phyloP scores from a whole-genome alignment of 2,888 invertebrate species.

The Napeogenes sylphis region DNA sequence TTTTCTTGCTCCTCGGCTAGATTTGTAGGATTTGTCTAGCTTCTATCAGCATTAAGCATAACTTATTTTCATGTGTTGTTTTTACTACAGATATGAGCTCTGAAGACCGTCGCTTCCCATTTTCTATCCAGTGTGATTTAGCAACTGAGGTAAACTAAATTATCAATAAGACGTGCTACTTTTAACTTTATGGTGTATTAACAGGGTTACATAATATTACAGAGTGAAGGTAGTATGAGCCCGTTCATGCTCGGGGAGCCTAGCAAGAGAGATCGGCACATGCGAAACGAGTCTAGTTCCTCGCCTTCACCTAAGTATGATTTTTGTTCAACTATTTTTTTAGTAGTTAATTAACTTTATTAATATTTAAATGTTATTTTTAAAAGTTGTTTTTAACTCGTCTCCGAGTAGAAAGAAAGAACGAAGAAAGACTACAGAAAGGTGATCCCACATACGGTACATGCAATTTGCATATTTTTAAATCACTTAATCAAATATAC shows the following conservation, averaged over 20 bases:
- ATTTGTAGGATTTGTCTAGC: neutral
- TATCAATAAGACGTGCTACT: conserved; percentile 4
- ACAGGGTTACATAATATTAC: conserved; percentile 5
- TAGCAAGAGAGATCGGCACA: conserved; percentile 50
- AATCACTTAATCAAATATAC: no score
- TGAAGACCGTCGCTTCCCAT: conserved; percentile 43
- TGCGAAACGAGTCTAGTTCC: conserved; percentile 47
- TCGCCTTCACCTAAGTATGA: conserved; percentile 43
- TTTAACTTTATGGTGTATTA: neutral
- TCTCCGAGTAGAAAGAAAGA: no score
- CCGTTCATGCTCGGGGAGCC: conserved; percentile 54
- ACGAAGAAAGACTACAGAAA: no score
- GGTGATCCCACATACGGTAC: no score
- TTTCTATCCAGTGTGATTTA: conserved; percentile 41
- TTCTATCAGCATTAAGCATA: neutral
- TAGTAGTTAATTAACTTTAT: neutral
- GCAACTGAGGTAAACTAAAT: conserved; percentile 42
- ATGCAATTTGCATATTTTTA: no score
- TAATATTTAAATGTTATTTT: neutral
- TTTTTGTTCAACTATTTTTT: neutral
- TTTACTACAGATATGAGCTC: conserved; percentile 37
- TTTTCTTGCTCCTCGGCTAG: neutral
- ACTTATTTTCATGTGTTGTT: conserved; percentile 13
- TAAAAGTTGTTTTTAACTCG: neutral
- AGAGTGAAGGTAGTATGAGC: conserved; percentile 32